A percentile compares a stretch with the other conserved stretches of the same genome.
phyloP scores from a whole-genome alignment of 2,888 invertebrate species.

The Odontothrips loti region DNA sequence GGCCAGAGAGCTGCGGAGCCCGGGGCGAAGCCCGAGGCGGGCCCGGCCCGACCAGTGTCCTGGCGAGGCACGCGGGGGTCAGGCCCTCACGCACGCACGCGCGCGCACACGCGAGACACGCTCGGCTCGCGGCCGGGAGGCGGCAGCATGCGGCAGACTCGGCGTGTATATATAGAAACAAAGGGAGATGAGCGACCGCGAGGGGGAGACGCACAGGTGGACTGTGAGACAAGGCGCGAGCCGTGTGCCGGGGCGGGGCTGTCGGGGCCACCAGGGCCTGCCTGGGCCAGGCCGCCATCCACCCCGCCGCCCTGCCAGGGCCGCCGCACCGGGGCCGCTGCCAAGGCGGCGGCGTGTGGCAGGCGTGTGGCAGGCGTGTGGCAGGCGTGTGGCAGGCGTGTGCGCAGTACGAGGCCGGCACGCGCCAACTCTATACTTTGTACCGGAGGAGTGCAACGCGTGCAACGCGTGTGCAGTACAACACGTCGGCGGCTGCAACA shows the following conservation, averaged over 20 bases:
- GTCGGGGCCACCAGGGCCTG: not conserved
- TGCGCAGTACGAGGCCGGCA: not conserved
- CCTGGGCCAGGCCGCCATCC: no score
- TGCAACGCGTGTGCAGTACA: no score
- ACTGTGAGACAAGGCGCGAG: constrained; percentile 1
- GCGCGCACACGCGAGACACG: no score
- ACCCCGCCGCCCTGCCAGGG: no score
- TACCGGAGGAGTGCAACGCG: no score
- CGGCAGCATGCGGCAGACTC: not conserved
- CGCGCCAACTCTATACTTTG: not conserved
- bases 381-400: not conserved
- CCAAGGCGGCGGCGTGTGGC: not conserved
- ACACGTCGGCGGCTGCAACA: no score
- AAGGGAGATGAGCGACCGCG: not conserved
- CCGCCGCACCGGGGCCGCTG: not conserved
- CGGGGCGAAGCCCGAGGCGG: not conserved
- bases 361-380: not conserved
- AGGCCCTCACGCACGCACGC: not conserved
- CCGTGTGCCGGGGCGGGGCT: not conserved
- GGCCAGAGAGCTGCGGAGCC: not conserved
- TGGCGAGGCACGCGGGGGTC: not conserved
- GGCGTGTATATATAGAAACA: constrained; percentile 26
- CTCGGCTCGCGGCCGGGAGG: not conserved
- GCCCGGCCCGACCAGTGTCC: not conserved
- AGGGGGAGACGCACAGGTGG: constrained; percentile 1